A percentile compares a stretch with the other conserved stretches of the same genome.
Conservation (phyloP, 2,888 invertebrate species). For the Ochropleura leucogaster region DNA sequence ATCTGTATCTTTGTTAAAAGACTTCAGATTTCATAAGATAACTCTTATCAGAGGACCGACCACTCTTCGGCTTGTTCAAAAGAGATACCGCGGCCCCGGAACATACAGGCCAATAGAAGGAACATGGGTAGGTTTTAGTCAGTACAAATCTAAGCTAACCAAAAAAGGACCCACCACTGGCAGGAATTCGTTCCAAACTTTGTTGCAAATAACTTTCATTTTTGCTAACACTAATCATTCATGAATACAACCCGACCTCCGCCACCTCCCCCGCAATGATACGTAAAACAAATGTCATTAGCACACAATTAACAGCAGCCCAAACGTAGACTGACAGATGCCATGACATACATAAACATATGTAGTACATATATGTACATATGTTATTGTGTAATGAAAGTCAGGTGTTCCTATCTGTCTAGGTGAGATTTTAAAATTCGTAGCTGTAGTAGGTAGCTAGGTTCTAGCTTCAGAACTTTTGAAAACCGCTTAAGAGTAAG, state of each 20-base stretch:
- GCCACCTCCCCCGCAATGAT: conserved; percentile 46
- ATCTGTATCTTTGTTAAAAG: not conserved
- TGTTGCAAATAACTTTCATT: conserved; percentile 31
- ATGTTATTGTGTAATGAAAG: conserved; percentile 1
- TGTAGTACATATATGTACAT: conserved; percentile 31
- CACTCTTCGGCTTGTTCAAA: not conserved
- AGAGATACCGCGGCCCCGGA: too few relatives aligned
- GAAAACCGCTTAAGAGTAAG: too few relatives aligned
- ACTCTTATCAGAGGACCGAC: not conserved
- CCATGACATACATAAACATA: conserved; percentile 55
- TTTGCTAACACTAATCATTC: conserved; percentile 12
- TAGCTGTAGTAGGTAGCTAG: too few relatives aligned
- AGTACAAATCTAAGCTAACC: too few relatives aligned
- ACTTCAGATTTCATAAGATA: not conserved
- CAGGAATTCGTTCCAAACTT: not conserved
- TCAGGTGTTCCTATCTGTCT: conserved; percentile 10
- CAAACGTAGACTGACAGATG: conserved; percentile 46
- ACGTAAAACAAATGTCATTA: conserved; percentile 61
- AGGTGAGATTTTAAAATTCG: too few relatives aligned
- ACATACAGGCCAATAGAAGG: too few relatives aligned
- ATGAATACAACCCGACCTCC: conserved; percentile 26
- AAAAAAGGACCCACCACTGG: not conserved
- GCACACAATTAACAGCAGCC: conserved; percentile 59
- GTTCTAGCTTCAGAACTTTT: too few relatives aligned
- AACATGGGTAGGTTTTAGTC: too few relatives aligned